Evolutionary conservation across 1,140 invertebrate genomes (phyloP).

Genomic region (Leptinotarsa texana): DNA sequence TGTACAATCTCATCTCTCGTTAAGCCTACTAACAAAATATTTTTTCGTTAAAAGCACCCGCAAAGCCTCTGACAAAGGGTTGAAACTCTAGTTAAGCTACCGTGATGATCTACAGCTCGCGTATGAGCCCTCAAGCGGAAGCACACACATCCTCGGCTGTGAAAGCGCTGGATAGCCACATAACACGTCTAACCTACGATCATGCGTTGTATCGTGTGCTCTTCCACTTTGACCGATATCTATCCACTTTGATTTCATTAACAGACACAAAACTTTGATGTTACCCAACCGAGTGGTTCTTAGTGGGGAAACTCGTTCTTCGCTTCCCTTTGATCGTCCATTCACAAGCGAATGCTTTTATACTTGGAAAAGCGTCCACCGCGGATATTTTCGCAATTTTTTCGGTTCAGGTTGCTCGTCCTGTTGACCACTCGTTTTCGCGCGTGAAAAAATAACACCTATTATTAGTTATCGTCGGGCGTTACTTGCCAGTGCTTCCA

Average conservation of each 20-base stretch:
- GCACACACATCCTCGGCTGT: neutral
- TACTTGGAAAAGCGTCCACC: neutral
- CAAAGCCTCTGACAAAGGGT: neutral
- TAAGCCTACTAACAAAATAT: neutral
- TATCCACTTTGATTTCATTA: neutral
- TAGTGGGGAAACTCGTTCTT: neutral
- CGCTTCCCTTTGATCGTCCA: neutral
- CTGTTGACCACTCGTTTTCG: neutral
- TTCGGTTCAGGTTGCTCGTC: neutral
- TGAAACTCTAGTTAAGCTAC: neutral
- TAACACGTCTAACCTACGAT: neutral
- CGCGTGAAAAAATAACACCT: neutral
- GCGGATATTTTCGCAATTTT: neutral
- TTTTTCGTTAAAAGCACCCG: neutral
- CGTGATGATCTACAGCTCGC: neutral
- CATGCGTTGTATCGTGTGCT: neutral
- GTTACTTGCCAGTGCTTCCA: neutral
- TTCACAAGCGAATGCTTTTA: neutral
- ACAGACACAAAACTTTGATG: slow-evolving; percentile 5
- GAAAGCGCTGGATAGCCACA: neutral
- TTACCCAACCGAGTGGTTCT: neutral
- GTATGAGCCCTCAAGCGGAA: neutral
- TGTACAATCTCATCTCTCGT: neutral
- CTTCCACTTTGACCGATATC: neutral
- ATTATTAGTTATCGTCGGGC: neutral